phyloP scores from a whole-genome alignment of 2,113 vertebrate genomes.

The Ardeotis arabs region DNA sequence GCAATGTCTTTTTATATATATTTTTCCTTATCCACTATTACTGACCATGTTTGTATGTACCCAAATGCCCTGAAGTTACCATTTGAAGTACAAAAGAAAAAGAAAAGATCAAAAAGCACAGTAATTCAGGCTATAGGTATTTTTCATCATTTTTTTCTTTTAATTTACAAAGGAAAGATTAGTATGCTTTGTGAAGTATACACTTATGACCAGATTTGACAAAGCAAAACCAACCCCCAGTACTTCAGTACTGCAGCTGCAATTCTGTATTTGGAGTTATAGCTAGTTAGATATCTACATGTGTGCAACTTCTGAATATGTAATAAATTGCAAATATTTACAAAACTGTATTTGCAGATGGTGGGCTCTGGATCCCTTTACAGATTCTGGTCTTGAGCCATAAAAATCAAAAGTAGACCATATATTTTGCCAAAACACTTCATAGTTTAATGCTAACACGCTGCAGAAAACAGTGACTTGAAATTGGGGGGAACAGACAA shows the following conservation, averaged over 20 bases:
- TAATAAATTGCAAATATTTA: neutral
- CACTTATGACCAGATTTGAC: neutral
- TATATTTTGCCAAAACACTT: neutral
- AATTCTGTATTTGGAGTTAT: neutral
- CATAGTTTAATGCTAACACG: neutral
- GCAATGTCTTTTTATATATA: neutral
- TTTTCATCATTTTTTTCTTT: neutral
- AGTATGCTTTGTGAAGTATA: neutral
- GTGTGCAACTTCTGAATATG: neutral
- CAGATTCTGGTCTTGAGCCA: neutral
- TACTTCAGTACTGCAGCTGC: neutral
- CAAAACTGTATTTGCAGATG: neutral
- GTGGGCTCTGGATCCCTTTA: neutral
- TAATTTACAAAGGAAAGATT: neutral
- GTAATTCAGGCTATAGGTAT: neutral
- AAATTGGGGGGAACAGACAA: neutral
- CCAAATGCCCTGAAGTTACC: neutral
- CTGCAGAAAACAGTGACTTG: neutral
- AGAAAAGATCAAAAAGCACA: neutral
- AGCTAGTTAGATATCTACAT: neutral
- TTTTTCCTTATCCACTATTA: neutral
- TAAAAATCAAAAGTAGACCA: neutral
- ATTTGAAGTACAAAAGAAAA: neutral
- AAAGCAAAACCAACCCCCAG: neutral
- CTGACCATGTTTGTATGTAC: neutral